These are phyloP conservation scores for Andrena dorsata DNA, from an alignment of 2,888 invertebrate genomes.

Conservation along the genomic window DNA sequence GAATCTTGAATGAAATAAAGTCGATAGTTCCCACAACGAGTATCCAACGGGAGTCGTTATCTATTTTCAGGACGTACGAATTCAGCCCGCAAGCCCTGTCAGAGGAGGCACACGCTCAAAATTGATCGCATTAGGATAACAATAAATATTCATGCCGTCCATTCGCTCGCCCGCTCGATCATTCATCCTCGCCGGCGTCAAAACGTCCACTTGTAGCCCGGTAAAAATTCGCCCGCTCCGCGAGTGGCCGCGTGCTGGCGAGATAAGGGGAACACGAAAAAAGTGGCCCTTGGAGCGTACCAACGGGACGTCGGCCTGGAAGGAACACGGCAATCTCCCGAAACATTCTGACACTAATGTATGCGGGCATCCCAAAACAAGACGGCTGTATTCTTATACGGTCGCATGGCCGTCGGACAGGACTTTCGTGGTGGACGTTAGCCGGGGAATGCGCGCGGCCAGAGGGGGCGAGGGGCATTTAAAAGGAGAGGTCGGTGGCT, in stretches of 20 bases:
- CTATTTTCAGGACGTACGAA: too few relatives aligned
- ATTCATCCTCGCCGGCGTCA: constrained; percentile 11
- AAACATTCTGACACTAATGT: constrained; percentile 63
- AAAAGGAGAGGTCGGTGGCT: constrained; percentile 45
- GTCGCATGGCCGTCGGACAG: constrained; percentile 38
- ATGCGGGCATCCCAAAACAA: constrained; percentile 52
- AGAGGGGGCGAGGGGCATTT: constrained; percentile 39
- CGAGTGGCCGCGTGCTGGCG: constrained; percentile 10
- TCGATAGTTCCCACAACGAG: too few relatives aligned
- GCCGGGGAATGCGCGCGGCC: constrained; percentile 11
- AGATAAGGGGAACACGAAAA: constrained; percentile 47
- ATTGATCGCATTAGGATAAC: constrained; percentile 4
- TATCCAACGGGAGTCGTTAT: too few relatives aligned
- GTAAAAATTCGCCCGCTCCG: constrained; percentile 26
- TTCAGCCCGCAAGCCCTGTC: too few relatives aligned
- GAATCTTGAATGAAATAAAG: too few relatives aligned
- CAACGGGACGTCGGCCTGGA: constrained; percentile 34
- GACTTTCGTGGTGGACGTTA: constrained; percentile 46
- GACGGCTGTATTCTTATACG: constrained; percentile 49
- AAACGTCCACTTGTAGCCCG: constrained; percentile 20
- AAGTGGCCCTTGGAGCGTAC: constrained; percentile 18
- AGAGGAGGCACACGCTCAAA: neutral
- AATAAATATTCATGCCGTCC: constrained; percentile 36
- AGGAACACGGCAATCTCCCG: constrained; percentile 52
- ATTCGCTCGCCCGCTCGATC: constrained; percentile 29